phyloP scores from a whole-genome alignment of 2,797 vertebrate species.

The Octomys mimax region DNA sequence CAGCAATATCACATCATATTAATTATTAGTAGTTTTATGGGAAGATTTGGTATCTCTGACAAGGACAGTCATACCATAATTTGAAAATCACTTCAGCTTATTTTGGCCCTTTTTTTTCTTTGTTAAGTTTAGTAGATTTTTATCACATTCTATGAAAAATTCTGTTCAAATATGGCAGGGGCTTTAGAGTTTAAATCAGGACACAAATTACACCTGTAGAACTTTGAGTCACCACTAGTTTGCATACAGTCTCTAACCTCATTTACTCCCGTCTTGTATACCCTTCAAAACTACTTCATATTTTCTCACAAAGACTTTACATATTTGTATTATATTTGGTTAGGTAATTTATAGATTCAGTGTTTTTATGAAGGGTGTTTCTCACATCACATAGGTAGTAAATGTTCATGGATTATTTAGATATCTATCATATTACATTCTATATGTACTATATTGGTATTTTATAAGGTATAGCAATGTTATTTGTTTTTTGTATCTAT shows the following conservation, averaged over 20 bases:
- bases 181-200: conserved; percentile 28
- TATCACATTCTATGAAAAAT: conserved; percentile 29
- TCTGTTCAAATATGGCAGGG: neutral
- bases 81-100: conserved; percentile 42
- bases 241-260: conserved; percentile 21
- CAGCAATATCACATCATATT: neutral
- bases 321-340: neutral
- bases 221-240: neutral
- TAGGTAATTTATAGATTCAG: conserved; percentile 4
- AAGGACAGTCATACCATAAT: neutral
- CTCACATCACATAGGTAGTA: neutral
- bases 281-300: neutral
- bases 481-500: neutral
- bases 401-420: neutral
- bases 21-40: neutral
- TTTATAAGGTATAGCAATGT: neutral
- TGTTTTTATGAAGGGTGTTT: neutral
- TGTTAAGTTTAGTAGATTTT: conserved; percentile 55
- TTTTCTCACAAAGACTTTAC: neutral
- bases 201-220: conserved; percentile 19
- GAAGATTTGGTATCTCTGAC: conserved; percentile 1
- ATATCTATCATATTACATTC: neutral
- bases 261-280: conserved; percentile 11
- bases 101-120: conserved; percentile 34
- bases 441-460: neutral